These are phyloP conservation scores for Brachionus calyciflorus DNA, from an alignment of 1,140 invertebrate species.

Conservation along the genomic window DNA sequence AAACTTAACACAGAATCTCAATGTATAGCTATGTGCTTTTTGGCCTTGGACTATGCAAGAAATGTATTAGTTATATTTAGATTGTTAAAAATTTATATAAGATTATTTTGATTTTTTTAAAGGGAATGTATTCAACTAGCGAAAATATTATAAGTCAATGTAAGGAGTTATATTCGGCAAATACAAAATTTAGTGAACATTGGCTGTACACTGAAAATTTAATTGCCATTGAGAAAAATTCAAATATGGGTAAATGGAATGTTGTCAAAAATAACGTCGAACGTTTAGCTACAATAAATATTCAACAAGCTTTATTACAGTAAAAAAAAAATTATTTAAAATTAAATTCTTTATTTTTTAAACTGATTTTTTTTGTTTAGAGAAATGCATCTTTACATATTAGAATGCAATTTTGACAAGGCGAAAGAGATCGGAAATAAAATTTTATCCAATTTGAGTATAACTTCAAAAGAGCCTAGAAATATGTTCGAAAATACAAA, in stretches of 20 bases:
- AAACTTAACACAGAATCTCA: constrained; percentile 45
- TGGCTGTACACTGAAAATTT: constrained; percentile 43
- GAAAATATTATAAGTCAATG: neutral
- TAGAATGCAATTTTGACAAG: constrained; percentile 34
- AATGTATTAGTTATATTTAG: constrained; percentile 1
- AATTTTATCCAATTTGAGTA: neutral
- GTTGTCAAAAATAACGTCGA: constrained; percentile 15
- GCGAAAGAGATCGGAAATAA: constrained; percentile 31
- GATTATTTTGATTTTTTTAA: neutral
- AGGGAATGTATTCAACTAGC: constrained; percentile 20
- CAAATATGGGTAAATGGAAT: constrained; percentile 5
- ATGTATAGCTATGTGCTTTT: constrained; percentile 36
- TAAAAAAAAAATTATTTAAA: constrained; percentile 5
- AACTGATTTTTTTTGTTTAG: neutral
- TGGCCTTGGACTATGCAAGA: constrained; percentile 7
- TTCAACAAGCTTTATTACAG: constrained; percentile 34
- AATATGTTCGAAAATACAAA: neutral
- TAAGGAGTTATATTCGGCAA: constrained; percentile 16
- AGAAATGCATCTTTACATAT: constrained; percentile 42
- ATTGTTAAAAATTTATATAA: neutral
- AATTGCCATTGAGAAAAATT: constrained; percentile 34
- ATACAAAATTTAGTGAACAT: constrained; percentile 43
- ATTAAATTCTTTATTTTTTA: neutral
- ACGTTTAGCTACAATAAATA: constrained; percentile 25
- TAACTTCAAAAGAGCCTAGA: neutral